Conservation (phyloP, 1,140 invertebrate species). For the Limonius californicus region DNA sequence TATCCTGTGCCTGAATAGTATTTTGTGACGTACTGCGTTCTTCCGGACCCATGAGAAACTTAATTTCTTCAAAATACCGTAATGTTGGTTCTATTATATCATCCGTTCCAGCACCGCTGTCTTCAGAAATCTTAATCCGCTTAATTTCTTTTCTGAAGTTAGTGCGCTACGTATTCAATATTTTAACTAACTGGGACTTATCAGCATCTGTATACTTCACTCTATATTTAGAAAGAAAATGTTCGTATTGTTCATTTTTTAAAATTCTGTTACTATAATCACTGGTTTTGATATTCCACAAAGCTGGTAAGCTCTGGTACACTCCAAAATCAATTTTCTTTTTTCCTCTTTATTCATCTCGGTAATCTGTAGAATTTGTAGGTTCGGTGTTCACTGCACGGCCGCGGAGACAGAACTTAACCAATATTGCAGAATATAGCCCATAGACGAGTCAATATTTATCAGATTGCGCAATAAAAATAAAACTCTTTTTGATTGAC, state of each 20-base stretch:
- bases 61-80: too few relatives aligned
- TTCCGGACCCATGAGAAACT: background rate
- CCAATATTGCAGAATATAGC: conserved; percentile 5
- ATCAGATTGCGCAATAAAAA: too few relatives aligned
- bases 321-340: background rate
- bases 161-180: background rate
- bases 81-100: too few relatives aligned
- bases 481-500: too few relatives aligned
- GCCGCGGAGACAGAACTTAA: background rate
- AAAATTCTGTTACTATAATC: background rate
- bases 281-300: background rate
- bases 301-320: background rate
- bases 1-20: background rate
- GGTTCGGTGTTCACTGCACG: background rate
- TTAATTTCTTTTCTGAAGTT: background rate
- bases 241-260: conserved; percentile 1
- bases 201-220: background rate
- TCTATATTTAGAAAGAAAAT: conserved; percentile 4
- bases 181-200: conserved; percentile 5
- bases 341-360: too few relatives aligned
- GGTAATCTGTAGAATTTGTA: background rate
- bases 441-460: too few relatives aligned
- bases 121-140: background rate
- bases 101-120: conserved; percentile 3
- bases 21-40: conserved; percentile 9